Evolutionary conservation across 2,888 invertebrate genomes (phyloP), one percentile per base, ranked within the genome.

Genomic region (Miltochrista miniata): DNA sequence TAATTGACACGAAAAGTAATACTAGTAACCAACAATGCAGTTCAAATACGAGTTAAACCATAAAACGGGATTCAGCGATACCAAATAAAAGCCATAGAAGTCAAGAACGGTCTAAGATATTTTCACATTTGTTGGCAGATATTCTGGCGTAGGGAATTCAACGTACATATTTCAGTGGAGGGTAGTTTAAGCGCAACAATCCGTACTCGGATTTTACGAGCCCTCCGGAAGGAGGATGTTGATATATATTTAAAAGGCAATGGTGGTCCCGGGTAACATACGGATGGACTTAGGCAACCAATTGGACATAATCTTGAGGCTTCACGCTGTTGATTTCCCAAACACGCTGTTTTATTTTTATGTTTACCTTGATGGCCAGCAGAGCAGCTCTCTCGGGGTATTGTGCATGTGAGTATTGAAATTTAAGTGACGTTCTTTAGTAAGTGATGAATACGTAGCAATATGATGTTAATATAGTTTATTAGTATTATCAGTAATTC

Each of bases 201-300:
- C 70, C 70, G 48, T 64, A 70, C 70, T 70, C 61, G 72, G 72
- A 77, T 77, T 79, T 81, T 80, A 80, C 70, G 76, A 77, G 68
- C 49, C 51, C 60, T 60, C 59, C 59, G 66, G 60, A 60, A 64
- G 54, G 53, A 45, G 50, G 41, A 49, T 56, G 60, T 61, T 53
- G 43, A 54, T 64, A 61, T 59, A 64, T 64, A 54, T 64, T 64
- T 59, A 55, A 64, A 77, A 76, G 72, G 72, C 64, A 64, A 56
- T 64, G 62, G 42, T 70, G 50, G 48, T 51, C 53, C 55, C 51
- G 40, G 36, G 33, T 39, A 59, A 51, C 60, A 64, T 61, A 48
- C 61, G 53, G 45, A 34, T 55, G 62, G 74, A 71, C 71, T 71
- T 74, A 68, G 56, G 55, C 71, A 62, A 56, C 60, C 70, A 68